phyloP scores from a whole-genome alignment of 2,113 vertebrate genomes.

The Bufo bufo region DNA sequence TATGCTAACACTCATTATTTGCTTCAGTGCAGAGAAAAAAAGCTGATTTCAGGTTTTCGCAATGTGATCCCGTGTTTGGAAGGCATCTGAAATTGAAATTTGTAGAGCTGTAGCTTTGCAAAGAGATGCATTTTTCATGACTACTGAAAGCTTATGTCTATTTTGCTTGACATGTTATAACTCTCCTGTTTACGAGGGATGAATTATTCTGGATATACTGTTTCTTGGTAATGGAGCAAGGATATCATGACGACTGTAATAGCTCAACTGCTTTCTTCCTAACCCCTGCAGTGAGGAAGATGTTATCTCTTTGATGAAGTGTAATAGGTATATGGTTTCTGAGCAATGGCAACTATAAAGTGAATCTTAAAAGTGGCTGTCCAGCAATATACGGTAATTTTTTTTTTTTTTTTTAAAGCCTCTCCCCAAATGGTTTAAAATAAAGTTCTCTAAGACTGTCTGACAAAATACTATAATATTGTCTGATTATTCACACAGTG shows the following conservation, averaged over 20 bases:
- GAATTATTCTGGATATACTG: constrained; percentile 45
- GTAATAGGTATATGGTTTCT: neutral
- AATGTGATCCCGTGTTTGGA: constrained; percentile 8
- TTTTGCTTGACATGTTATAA: constrained; percentile 53
- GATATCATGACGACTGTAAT: constrained; percentile 47
- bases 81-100: constrained; percentile 32
- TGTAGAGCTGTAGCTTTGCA: constrained; percentile 25
- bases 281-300: constrained; percentile 10
- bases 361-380: neutral
- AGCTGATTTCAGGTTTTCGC: constrained; percentile 34
- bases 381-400: too few relatives aligned
- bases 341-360: neutral
- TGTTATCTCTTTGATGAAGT: neutral
- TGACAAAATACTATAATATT: too few relatives aligned
- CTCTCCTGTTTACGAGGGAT: constrained; percentile 55
- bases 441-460: too few relatives aligned
- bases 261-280: constrained; percentile 32
- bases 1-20: constrained; percentile 17
- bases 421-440: too few relatives aligned
- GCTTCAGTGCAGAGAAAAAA: constrained; percentile 29
- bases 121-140: constrained; percentile 53
- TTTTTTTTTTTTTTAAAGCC: too few relatives aligned
- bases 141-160: constrained; percentile 46
- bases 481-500: too few relatives aligned
- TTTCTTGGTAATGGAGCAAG: constrained; percentile 50